Evolutionary conservation across 2,113 vertebrate genomes (phyloP), one percentile per base, ranked within the genome.

Genomic region (Rhabdomys dilectus): DNA sequence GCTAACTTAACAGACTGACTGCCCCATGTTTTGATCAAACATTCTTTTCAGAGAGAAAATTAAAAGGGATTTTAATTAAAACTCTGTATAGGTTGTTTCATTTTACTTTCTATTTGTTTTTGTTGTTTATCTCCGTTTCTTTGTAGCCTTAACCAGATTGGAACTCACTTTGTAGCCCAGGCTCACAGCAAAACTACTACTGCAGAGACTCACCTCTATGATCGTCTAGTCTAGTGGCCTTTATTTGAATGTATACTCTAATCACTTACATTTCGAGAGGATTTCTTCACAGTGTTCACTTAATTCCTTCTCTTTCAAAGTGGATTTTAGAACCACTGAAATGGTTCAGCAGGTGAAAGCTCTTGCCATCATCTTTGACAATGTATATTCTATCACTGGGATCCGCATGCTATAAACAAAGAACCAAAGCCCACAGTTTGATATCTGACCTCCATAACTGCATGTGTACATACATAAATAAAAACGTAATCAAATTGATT

Each of bases 11-110:
- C 72, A 42, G 5, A 56, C 34, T 85, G 89, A 53, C 53, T 53
- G 53, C 56, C 51, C 89, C 80, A 95, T 19, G 70, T 92, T 86
- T 92, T 93, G 34, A 80, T 90, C 48, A 92, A 13, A 85, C n/a
- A 62, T 90, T 42, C 19, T 64, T 85, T 85, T 64, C 82, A 51
- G 60, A 62, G 24, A 42, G 7, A 64, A 85, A 85, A 42, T 45
- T 16, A 31, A 64, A 16, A 60, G 21, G 6, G 26, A 1, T 60
- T 84, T 29, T 29, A 39, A 64, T 64, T 42, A 64, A 85, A 84
- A 88, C 70, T 93, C 4, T 3, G 22, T 53, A 81, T 70, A 48
- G 31, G 51, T 56, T 80, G 51, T 80, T 77, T 48, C 48, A 29
- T 51, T 80, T 80, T 22, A 45, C 7, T 36, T 73, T 95, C 5